Evolutionary conservation across 2,797 vertebrate species (phyloP).

Genomic region (Lithobates sylvaticus): DNA sequence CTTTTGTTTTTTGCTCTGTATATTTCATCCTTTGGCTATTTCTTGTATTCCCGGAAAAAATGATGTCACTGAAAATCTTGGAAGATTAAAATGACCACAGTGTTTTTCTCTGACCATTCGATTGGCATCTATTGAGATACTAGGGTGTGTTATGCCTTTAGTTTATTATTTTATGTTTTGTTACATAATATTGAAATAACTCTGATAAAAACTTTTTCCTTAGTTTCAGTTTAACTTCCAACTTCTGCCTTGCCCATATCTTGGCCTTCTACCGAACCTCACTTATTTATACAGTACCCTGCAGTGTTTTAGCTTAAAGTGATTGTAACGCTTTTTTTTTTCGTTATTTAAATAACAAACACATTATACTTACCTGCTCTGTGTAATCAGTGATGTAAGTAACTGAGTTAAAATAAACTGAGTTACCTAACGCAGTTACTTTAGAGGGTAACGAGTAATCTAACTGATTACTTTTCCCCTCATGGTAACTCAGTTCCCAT

Average conservation of each 20-base stretch:
- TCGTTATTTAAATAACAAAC: too few relatives aligned
- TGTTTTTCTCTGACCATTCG: not conserved
- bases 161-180: not conserved
- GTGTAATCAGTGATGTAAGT: too few relatives aligned
- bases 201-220: not conserved
- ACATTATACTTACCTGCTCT: too few relatives aligned
- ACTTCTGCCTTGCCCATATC: not conserved
- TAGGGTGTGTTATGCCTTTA: not conserved
- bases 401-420: too few relatives aligned
- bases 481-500: too few relatives aligned
- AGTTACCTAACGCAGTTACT: too few relatives aligned
- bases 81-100: not conserved
- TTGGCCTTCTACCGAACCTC: not conserved
- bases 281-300: not conserved
- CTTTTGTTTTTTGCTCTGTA: not conserved
- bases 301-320: too few relatives aligned
- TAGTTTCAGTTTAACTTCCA: not conserved
- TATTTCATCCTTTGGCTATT: constrained; percentile 8
- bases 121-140: not conserved
- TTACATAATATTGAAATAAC: not conserved
- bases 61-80: not conserved
- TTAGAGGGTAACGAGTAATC: too few relatives aligned
- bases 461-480: too few relatives aligned
- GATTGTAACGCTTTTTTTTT: too few relatives aligned
- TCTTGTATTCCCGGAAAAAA: not conserved